Percentiles rank a stretch among this genome's conserved stretches.
Conservation (phyloP, 2,797 vertebrate species). For the Phoeniculus purpureus region DNA sequence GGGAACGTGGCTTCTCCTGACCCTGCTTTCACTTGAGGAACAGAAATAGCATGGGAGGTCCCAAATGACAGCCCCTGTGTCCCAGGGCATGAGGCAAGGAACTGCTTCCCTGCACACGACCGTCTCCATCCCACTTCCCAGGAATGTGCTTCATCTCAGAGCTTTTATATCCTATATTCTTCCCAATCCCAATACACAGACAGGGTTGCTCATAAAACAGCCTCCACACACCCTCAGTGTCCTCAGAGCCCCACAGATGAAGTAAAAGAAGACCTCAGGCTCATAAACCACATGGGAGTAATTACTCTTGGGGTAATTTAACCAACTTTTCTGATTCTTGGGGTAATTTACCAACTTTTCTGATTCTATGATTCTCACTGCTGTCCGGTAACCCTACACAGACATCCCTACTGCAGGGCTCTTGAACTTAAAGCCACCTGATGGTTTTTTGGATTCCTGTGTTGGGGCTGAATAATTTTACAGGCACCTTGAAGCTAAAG, state of each 20-base stretch:
- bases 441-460: accelerated
- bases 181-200: neutral
- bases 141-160: neutral
- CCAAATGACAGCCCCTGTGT: neutral
- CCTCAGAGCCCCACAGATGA: neutral
- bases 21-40: neutral
- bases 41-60: constrained; percentile 17
- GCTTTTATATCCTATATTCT: neutral
- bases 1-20: neutral
- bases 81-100: neutral
- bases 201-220: neutral
- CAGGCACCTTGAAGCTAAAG: neutral
- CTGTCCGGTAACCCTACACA: neutral
- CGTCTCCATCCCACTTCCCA: neutral
- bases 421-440: neutral
- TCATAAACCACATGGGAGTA: accelerated
- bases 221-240: accelerated
- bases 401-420: accelerated
- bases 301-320: neutral
- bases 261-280: neutral
- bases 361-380: neutral
- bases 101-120: neutral
- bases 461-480: neutral
- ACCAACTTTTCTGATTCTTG: neutral
- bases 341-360: neutral